phyloP scores from a whole-genome alignment of 2,888 invertebrate genomes.

The Drosophila differens region DNA sequence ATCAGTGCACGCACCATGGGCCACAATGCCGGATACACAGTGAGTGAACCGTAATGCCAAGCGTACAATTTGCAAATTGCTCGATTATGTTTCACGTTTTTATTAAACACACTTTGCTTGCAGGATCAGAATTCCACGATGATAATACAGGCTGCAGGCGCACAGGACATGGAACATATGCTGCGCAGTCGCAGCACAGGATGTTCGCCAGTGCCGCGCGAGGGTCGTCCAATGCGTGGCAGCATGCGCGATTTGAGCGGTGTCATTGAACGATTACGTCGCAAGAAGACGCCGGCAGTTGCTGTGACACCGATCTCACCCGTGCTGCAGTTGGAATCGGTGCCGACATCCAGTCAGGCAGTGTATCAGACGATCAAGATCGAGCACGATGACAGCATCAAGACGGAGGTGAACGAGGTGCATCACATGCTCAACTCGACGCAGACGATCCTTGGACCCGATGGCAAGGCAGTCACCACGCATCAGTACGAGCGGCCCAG shows the following conservation, averaged over 20 bases:
- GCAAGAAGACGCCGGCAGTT: conserved; percentile 60
- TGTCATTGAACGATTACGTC: conserved; percentile 86
- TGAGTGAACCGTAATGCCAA: conserved; percentile 71
- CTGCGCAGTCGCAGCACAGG: conserved; percentile 79
- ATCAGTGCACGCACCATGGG: conserved; percentile 59
- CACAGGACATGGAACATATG: conserved; percentile 67
- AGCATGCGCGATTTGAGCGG: conserved; percentile 86
- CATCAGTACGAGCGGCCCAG: conserved; percentile 54
- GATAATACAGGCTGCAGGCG: conserved; percentile 79
- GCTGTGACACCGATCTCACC: conserved; percentile 38
- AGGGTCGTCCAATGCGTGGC: conserved; percentile 56
- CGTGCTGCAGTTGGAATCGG: conserved; percentile 83
- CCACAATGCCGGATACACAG: conserved; percentile 67
- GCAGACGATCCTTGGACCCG: conserved; percentile 88
- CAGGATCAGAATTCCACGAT: conserved; percentile 72
- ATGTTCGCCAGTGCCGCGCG: conserved; percentile 73
- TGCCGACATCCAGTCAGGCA: conserved; percentile 88
- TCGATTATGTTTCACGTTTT: conserved; percentile 77
- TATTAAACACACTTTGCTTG: conserved; percentile 17
- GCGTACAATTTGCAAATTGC: conserved; percentile 9
- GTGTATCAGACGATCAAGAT: conserved; percentile 88
- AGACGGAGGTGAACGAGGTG: conserved; percentile 88
- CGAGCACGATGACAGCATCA: conserved; percentile 86
- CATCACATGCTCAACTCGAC: conserved; percentile 86
- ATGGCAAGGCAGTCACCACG: conserved; percentile 87